Base-by-base conservation (phyloP, 2,797 vertebrate species). In the Cebuella pygmaea region DNA sequence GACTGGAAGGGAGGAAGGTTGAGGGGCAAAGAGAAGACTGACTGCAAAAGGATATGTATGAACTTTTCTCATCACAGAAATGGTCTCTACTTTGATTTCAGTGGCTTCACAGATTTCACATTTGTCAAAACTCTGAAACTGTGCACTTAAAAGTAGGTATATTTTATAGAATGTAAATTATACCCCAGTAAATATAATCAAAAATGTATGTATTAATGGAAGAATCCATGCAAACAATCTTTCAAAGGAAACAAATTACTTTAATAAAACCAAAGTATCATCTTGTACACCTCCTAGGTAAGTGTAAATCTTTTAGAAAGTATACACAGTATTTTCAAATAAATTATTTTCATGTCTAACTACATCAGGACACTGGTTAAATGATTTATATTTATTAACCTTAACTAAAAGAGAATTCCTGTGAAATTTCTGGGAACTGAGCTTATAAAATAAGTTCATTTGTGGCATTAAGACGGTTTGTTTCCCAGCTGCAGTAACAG, bases 341-440 rank as follows among this genome's bases (percentile, higher is more conserved):
- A 80, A 74, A 61, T 64, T 87, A 94, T 84, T 89, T 93, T 89
- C 72, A 82, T 26, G 36, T 83, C 85, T 89, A 94, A 72, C 33
- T 57, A 79, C 6, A 90, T 33, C 33, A 91, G 50, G 76, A 88
- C 24, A 91, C 19, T 85, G 7, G 46, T 85, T 93, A 90, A 67
- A 95, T 79, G 39, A 92, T 83, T 74, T 70, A 39, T n/a, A 89
- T 90, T 92, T 59, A 92, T 61, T 96, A 95, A 92, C 44, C 50
- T 79, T 84, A 94, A 74, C 52, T 90, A 74, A 91, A 81, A 79
- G 36, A 95, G 36, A 88, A 88, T 33, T 44, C 33, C 41, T 86
- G 26, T 39, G 46, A 93, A 94, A 85, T 50, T 86, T 90, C 75
- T 90, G 39, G 70, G 22, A 96, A 94, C 27, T 79, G 20, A 82